Percentiles rank a stretch among this genome's conserved stretches.
phyloP scores from a whole-genome alignment of 2,888 invertebrate genomes.

The Hirtodrosophila duncani region DNA sequence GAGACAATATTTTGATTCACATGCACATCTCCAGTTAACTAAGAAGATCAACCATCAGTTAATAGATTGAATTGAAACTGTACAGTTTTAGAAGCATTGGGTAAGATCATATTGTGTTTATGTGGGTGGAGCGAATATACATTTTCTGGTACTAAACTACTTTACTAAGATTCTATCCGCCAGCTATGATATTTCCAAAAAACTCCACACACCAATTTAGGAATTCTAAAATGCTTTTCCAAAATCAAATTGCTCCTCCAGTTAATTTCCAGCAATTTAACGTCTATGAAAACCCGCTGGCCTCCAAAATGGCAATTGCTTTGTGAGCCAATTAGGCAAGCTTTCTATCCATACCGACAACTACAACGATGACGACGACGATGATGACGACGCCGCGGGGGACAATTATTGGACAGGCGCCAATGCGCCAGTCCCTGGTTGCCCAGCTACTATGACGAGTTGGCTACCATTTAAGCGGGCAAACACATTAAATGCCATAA shows the following conservation, averaged over 20 bases:
- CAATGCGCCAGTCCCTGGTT: conserved; percentile 32
- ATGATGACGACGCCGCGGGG: conserved; percentile 19
- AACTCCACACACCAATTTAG: too few species aligned
- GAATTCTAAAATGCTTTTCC: too few species aligned
- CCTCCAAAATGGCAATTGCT: conserved; percentile 30
- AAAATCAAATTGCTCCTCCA: background rate
- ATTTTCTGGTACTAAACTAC: too few species aligned
- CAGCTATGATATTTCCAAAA: too few species aligned
- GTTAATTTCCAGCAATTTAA: background rate
- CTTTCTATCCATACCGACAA: conserved; percentile 42
- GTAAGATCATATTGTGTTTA: too few species aligned
- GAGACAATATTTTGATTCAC: too few species aligned
- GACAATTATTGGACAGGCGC: conserved; percentile 29
- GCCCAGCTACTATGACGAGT: background rate
- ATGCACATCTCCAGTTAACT: too few species aligned
- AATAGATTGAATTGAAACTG: too few species aligned
- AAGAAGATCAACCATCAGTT: too few species aligned
- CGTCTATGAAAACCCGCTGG: conserved; percentile 19
- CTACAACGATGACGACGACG: background rate
- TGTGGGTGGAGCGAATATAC: too few species aligned
- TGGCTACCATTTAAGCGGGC: conserved; percentile 42
- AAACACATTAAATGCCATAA: conserved; percentile 57
- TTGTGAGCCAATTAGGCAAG: conserved; percentile 46
- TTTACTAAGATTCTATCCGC: too few species aligned
- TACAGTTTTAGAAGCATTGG: too few species aligned